Evolutionary conservation across 1,140 invertebrate genomes (phyloP).

Genomic region (Bombus haemorrhoidalis): DNA sequence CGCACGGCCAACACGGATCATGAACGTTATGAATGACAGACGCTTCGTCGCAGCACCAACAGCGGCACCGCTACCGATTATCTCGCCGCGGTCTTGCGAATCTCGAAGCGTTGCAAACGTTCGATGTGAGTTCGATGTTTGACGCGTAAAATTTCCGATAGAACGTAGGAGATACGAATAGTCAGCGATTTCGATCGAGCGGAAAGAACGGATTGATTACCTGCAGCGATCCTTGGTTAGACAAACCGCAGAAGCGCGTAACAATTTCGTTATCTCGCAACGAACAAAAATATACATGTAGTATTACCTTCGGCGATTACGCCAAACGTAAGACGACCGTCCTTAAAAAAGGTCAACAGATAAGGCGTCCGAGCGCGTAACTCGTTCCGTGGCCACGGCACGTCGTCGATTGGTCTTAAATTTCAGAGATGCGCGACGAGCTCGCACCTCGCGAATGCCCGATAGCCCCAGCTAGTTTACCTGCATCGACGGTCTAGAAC

Average conservation of each 20-base stretch:
- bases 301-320: slow-evolving; percentile 64
- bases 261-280: slow-evolving; percentile 35
- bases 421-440: slow-evolving; percentile 46
- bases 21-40: slow-evolving; percentile 59
- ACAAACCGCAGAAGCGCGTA: slow-evolving; percentile 12
- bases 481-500: neutral
- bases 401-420: slow-evolving; percentile 45
- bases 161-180: neutral
- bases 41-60: slow-evolving; percentile 21
- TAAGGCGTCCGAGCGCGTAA: slow-evolving; percentile 38
- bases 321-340: slow-evolving; percentile 60
- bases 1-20: slow-evolving; percentile 35
- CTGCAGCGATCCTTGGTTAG: neutral
- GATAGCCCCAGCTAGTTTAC: slow-evolving; percentile 1
- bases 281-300: slow-evolving; percentile 36
- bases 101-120: no score
- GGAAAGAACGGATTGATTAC: slow-evolving; percentile 1
- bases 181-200: neutral
- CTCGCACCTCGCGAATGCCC: slow-evolving; percentile 6
- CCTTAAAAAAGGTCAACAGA: slow-evolving; percentile 47
- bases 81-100: no score
- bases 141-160: slow-evolving; percentile 14
- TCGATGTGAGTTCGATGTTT: neutral
- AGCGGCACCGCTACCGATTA: no score
- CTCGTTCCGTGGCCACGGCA: slow-evolving; percentile 20